Evolutionary conservation across 2,888 invertebrate species (phyloP).

Genomic region (Cylloceria caligata): DNA sequence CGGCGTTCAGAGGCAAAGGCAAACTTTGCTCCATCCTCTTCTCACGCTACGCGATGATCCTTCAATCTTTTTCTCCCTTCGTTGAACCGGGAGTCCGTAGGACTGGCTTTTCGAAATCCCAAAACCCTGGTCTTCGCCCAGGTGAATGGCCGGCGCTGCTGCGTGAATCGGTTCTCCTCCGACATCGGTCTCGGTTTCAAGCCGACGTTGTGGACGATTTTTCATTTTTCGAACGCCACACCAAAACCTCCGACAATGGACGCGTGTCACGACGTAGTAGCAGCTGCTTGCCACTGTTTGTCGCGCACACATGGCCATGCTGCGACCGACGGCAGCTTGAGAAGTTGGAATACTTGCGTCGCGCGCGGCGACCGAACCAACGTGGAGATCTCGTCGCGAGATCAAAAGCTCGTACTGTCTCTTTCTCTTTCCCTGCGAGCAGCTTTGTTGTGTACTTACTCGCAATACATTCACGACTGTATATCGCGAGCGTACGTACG

Average conservation of each 20-base stretch:
- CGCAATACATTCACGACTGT: constrained; percentile 28
- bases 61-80: constrained; percentile 53
- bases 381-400: constrained; percentile 73
- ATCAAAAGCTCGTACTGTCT: constrained; percentile 70
- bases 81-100: constrained; percentile 59
- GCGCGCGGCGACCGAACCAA: constrained; percentile 59
- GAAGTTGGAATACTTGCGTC: constrained; percentile 44
- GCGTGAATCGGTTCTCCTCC: background rate
- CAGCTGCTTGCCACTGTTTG: constrained; percentile 83
- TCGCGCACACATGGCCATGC: constrained; percentile 81
- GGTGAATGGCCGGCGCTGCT: constrained; percentile 78
- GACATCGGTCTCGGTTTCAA: constrained; percentile 28
- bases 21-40: constrained; percentile 55
- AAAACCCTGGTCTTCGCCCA: constrained; percentile 72
- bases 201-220: constrained; percentile 77
- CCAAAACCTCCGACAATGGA: constrained; percentile 83
- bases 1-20: constrained; percentile 46
- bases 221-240: constrained; percentile 83
- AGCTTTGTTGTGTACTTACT: constrained; percentile 41
- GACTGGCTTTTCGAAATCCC: constrained; percentile 69
- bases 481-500: constrained; percentile 40
- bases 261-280: constrained; percentile 83
- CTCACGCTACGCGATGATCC: constrained; percentile 38
- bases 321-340: constrained; percentile 48
- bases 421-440: constrained; percentile 36